Percentiles rank a stretch among this genome's conserved stretches.
Evolutionary conservation across 2,113 vertebrate species (phyloP).

Genomic region (Antigone vipio): DNA sequence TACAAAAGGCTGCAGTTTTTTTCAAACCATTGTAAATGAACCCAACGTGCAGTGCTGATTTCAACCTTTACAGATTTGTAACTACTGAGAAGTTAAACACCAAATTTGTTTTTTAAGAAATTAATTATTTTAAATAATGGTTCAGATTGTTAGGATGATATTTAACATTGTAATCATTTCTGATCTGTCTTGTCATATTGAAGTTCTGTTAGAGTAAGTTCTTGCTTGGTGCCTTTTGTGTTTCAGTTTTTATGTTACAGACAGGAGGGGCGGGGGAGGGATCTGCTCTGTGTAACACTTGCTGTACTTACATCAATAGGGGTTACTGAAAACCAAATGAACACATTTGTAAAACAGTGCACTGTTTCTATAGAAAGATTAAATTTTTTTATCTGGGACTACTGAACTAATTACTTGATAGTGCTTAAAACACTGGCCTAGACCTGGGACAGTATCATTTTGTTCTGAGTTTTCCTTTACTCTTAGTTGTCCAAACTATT

Average conservation of each 20-base stretch:
- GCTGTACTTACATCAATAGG: slow-evolving; percentile 40
- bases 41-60: slow-evolving; percentile 43
- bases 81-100: slow-evolving; percentile 45
- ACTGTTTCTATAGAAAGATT: slow-evolving; percentile 80
- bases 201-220: slow-evolving; percentile 53
- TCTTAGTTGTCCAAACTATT: background rate
- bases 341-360: slow-evolving; percentile 74
- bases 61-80: slow-evolving; percentile 63
- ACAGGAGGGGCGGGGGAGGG: slow-evolving; percentile 10
- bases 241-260: slow-evolving; percentile 36
- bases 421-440: background rate
- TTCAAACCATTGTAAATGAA: slow-evolving; percentile 56
- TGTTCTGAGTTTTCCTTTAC: background rate
- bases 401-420: background rate
- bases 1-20: slow-evolving; percentile 64
- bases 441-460: background rate
- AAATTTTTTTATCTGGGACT: slow-evolving; percentile 72
- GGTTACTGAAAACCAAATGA: slow-evolving; percentile 75
- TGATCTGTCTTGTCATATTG: slow-evolving; percentile 61
- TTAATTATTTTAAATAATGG: slow-evolving; percentile 57
- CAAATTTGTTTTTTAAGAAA: slow-evolving; percentile 59
- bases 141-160: slow-evolving; percentile 46
- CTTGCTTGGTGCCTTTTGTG: slow-evolving; percentile 66
- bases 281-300: slow-evolving; percentile 36
- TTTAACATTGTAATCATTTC: slow-evolving; percentile 57